Percentiles rank a stretch among this genome's conserved stretches.
phyloP scores from a whole-genome alignment of 2,797 vertebrate genomes.

The Apogon hyalosoma region DNA sequence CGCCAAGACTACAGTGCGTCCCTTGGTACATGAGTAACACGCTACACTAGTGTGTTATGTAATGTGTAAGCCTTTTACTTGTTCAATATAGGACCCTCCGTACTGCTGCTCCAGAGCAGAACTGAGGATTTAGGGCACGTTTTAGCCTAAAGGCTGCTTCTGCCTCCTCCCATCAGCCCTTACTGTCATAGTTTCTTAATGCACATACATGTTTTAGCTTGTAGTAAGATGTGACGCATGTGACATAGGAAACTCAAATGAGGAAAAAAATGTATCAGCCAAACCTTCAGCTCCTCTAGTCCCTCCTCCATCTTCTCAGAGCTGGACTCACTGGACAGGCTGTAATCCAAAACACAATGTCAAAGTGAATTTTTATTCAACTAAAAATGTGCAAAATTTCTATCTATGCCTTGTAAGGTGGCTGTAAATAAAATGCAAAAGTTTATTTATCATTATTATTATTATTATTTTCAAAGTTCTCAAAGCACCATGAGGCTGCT shows the following conservation, averaged over 20 bases:
- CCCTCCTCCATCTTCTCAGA: conserved; percentile 47
- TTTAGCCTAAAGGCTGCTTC: conserved; percentile 70
- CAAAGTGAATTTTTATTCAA: conserved; percentile 3
- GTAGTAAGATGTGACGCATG: conserved; percentile 37
- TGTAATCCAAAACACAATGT: conserved; percentile 35
- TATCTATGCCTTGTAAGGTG: background rate
- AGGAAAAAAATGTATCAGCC: conserved; percentile 40
- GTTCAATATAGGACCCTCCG: conserved; percentile 53
- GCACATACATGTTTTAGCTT: conserved; percentile 42
- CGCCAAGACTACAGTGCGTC: conserved; percentile 34
- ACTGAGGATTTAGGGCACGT: conserved; percentile 75
- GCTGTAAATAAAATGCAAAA: no score
- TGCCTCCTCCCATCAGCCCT: conserved; percentile 31
- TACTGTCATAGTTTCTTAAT: conserved; percentile 65
- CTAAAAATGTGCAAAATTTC: background rate
- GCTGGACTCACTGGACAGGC: conserved; percentile 48
- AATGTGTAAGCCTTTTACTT: conserved; percentile 65
- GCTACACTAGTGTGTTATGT: conserved; percentile 50
- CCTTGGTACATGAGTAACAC: conserved; percentile 17
- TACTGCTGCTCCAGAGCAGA: conserved; percentile 53
- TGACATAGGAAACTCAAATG: conserved; percentile 40
- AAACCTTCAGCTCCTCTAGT: conserved; percentile 71
- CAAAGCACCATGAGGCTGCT: background rate
- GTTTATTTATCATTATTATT: no score
- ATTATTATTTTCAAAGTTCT: background rate